These are phyloP conservation scores for Apamea epomidion DNA, from an alignment of 2,888 invertebrate species.

Conservation along the genomic window DNA sequence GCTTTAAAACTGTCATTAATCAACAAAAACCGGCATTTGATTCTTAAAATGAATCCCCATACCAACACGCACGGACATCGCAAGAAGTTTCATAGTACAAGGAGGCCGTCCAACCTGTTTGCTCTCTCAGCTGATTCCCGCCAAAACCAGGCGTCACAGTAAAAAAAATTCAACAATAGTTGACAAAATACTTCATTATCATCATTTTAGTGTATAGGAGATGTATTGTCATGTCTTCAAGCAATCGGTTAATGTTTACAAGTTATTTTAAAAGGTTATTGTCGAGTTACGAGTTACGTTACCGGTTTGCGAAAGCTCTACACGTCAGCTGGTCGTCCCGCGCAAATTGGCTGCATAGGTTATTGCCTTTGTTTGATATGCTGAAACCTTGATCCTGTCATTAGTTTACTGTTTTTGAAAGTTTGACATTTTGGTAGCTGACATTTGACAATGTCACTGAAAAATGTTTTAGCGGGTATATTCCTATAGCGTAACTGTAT, in stretches of 20 bases:
- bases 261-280: slow-evolving; percentile 38
- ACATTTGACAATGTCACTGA: neutral
- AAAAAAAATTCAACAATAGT: slow-evolving; percentile 62
- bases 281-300: slow-evolving; percentile 3
- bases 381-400: slow-evolving; percentile 19
- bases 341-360: slow-evolving; percentile 41
- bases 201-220: slow-evolving; percentile 32
- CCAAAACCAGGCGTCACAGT: slow-evolving; percentile 67
- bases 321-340: slow-evolving; percentile 47
- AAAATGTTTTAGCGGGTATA: neutral
- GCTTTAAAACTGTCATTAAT: neutral
- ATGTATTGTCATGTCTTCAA: slow-evolving; percentile 43
- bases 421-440: neutral
- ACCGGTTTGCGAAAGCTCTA: slow-evolving; percentile 44
- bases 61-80: slow-evolving; percentile 1
- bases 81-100: slow-evolving; percentile 57
- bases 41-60: neutral
- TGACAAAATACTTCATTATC: slow-evolving; percentile 59
- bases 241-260: slow-evolving; percentile 57
- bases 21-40: neutral
- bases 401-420: slow-evolving; percentile 9
- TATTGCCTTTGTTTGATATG: slow-evolving; percentile 52
- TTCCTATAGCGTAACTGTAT: neutral
- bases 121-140: slow-evolving; percentile 68
- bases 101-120: slow-evolving; percentile 65